A percentile compares a stretch with the other conserved stretches of the same genome.
These are phyloP conservation scores for Trachops cirrhosus DNA, from an alignment of 2,797 vertebrate genomes.

Conservation along the genomic window DNA sequence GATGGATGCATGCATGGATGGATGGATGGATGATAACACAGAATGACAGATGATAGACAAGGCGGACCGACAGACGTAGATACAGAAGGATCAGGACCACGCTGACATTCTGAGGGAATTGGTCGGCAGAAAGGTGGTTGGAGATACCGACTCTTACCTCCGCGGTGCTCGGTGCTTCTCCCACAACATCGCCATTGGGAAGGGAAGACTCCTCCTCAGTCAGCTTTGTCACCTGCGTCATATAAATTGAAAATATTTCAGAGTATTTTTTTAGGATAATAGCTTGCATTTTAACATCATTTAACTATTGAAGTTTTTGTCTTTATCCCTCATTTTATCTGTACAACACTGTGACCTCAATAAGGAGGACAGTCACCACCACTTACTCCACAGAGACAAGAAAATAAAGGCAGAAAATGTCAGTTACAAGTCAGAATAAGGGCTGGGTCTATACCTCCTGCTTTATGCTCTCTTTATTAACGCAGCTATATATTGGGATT, in stretches of 20 bases:
- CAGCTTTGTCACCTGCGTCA: conserved; percentile 81
- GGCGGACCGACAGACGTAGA: background rate
- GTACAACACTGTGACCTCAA: background rate
- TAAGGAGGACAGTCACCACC: conserved; percentile 21
- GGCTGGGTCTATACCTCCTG: background rate
- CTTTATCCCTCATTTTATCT: conserved; percentile 23
- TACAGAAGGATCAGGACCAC: background rate
- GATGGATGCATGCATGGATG: no score
- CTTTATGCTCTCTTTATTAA: background rate
- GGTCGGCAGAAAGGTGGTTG: background rate
- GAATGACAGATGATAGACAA: background rate
- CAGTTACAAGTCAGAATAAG: background rate
- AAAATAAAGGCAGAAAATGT: background rate
- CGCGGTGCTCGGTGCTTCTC: conserved; percentile 77
- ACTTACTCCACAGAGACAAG: conserved; percentile 26
- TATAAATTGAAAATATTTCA: conserved; percentile 48
- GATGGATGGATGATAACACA: background rate
- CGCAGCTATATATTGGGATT: background rate
- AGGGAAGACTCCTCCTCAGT: conserved; percentile 73
- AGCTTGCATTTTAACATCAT: background rate
- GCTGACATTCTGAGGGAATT: background rate
- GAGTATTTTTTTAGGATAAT: background rate
- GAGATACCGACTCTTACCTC: conserved; percentile 67
- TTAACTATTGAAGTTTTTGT: background rate
- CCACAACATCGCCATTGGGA: conserved; percentile 82